phyloP scores from a whole-genome alignment of 2,113 vertebrate genomes.

The Corydoras sp. region DNA sequence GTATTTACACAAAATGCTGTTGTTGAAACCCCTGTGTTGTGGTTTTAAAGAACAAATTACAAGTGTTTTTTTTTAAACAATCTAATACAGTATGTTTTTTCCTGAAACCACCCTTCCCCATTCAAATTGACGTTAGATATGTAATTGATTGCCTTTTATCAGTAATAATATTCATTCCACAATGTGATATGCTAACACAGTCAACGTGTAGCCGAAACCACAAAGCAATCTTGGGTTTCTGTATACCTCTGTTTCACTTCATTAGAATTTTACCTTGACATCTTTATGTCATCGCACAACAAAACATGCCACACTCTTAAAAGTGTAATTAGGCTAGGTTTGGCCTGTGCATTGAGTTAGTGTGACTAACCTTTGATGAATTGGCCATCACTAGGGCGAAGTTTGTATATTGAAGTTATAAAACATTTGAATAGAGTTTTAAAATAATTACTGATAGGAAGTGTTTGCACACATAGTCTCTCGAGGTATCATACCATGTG shows the following conservation, averaged over 20 bases:
- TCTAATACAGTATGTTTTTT: too few relatives aligned
- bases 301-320: background rate
- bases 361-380: conserved; percentile 18
- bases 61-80: background rate
- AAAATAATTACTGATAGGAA: conserved; percentile 13
- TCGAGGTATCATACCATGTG: background rate
- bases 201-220: background rate
- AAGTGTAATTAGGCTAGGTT: background rate
- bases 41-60: background rate
- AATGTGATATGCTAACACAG: background rate
- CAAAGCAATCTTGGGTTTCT: background rate
- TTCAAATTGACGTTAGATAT: too few relatives aligned
- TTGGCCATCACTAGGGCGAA: background rate
- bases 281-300: background rate
- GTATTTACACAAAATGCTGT: background rate
- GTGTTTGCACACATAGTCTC: background rate
- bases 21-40: background rate
- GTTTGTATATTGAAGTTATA: conserved; percentile 1
- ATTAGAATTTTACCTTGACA: conserved; percentile 8
- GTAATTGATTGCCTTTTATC: too few relatives aligned
- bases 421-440: conserved; percentile 8
- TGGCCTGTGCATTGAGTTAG: background rate
- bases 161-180: background rate
- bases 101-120: too few relatives aligned
- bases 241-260: background rate